Percentiles rank a stretch among this genome's conserved stretches.
These are phyloP conservation scores for Campylorhamphus procurvoides DNA, from an alignment of 2,113 vertebrate species.

Conservation along the genomic window DNA sequence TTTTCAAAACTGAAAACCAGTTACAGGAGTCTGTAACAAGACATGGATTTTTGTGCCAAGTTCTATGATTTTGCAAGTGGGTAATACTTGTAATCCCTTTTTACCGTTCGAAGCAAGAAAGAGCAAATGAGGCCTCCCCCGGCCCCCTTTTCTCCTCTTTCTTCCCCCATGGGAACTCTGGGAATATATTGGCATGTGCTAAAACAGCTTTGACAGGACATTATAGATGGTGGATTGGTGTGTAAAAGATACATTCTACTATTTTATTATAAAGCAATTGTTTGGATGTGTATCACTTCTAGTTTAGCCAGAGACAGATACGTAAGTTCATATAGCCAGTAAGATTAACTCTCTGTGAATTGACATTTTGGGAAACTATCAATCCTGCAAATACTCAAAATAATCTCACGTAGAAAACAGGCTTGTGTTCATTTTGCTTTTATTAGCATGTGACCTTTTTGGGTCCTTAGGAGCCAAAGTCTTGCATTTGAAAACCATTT, in stretches of 20 bases:
- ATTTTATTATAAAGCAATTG: conserved; percentile 29
- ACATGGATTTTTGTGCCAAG: not conserved
- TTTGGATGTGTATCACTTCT: conserved; percentile 24
- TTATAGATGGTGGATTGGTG: not conserved
- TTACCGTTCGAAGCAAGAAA: not conserved
- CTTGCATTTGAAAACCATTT: not conserved
- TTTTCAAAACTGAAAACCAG: not conserved
- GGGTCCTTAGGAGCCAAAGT: not conserved
- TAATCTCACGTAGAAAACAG: not conserved
- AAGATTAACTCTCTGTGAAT: not conserved
- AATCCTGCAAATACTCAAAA: not conserved
- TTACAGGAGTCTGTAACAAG: not conserved
- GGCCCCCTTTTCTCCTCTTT: rapidly evolving
- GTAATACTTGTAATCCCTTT: not conserved
- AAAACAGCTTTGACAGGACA: not conserved
- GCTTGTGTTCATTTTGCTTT: not conserved
- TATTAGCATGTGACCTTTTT: not conserved
- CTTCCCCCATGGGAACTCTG: not conserved
- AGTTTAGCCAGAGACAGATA: not conserved
- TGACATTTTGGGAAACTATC: not conserved
- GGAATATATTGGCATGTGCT: not conserved
- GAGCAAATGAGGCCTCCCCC: not conserved
- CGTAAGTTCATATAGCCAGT: not conserved
- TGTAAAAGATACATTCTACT: not conserved
- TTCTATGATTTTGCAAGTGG: not conserved